A percentile compares a stretch with the other conserved stretches of the same genome.
Conservation (phyloP, 2,797 vertebrate genomes). For the Pteronotus mesoamericanus region DNA sequence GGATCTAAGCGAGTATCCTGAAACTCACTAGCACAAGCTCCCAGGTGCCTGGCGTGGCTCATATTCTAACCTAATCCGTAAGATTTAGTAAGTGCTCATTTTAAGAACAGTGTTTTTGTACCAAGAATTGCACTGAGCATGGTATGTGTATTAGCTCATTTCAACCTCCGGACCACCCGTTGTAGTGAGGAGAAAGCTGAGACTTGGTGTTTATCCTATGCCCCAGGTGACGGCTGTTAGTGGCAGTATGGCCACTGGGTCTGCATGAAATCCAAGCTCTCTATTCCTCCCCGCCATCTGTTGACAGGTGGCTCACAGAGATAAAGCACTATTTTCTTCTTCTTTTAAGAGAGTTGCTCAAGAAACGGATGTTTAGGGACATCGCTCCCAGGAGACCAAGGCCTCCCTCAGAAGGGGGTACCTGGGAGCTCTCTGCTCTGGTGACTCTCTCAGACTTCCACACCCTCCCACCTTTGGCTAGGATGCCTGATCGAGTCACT, state of each 20-base stretch:
- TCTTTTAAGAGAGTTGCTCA: neutral
- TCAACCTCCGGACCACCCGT: neutral
- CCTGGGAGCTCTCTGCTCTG: neutral
- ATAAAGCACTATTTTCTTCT: neutral
- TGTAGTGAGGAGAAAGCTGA: neutral
- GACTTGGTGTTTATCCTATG: neutral
- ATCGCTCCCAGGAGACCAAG: neutral
- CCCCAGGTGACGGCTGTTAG: neutral
- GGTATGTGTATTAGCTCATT: neutral
- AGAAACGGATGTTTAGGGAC: neutral
- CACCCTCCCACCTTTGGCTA: neutral
- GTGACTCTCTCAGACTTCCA: neutral
- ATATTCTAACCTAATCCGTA: neutral
- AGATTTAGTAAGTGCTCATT: neutral
- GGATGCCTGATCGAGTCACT: neutral
- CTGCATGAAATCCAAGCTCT: neutral
- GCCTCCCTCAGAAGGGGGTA: neutral
- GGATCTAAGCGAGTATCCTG: neutral
- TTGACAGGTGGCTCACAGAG: neutral
- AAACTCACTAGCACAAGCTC: neutral
- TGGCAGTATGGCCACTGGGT: neutral
- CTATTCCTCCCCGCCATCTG: neutral
- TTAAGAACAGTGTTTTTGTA: neutral
- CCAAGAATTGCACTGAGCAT: neutral
- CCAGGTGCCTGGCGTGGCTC: accelerated